phyloP scores from a whole-genome alignment of 2,797 vertebrate genomes.

The Eospalax fontanierii region DNA sequence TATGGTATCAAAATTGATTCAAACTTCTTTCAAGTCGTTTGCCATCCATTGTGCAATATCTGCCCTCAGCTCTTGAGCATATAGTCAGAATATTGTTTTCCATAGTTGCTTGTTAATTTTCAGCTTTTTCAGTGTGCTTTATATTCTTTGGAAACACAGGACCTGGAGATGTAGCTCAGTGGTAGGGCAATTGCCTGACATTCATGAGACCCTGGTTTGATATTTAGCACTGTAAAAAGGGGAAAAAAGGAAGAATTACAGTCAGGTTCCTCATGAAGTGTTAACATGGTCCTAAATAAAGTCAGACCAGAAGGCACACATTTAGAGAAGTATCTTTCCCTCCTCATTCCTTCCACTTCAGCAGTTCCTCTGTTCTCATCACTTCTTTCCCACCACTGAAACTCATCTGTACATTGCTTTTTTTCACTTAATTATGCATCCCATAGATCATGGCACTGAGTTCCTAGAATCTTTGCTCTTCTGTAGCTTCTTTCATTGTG shows the following conservation, averaged over 20 bases:
- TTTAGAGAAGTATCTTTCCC: not conserved
- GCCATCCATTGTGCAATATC: not conserved
- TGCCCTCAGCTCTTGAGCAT: not conserved
- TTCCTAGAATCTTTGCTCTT: not conserved
- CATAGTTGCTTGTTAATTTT: constrained; percentile 20
- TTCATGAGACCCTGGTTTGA: not conserved
- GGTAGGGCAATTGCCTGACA: not conserved
- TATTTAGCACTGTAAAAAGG: not conserved
- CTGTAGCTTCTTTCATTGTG: not conserved
- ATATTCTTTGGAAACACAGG: not conserved
- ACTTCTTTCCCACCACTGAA: not conserved
- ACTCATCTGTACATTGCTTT: not conserved
- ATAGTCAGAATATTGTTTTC: constrained; percentile 23
- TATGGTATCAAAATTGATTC: not conserved
- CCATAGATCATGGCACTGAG: not conserved
- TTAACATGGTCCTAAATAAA: constrained; percentile 3
- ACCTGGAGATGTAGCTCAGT: not conserved
- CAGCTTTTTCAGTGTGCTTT: constrained; percentile 9
- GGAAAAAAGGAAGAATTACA: not conserved
- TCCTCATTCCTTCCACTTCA: not conserved
- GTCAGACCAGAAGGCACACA: not conserved
- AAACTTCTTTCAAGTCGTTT: not conserved
- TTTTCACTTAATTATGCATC: not conserved
- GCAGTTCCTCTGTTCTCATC: too few species aligned
- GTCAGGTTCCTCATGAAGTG: not conserved